Evolutionary conservation across 64 coral and sea anemone genomes (phyloP), one percentile per base, ranked within the genome.

Genomic region (Porites australiensis): DNA sequence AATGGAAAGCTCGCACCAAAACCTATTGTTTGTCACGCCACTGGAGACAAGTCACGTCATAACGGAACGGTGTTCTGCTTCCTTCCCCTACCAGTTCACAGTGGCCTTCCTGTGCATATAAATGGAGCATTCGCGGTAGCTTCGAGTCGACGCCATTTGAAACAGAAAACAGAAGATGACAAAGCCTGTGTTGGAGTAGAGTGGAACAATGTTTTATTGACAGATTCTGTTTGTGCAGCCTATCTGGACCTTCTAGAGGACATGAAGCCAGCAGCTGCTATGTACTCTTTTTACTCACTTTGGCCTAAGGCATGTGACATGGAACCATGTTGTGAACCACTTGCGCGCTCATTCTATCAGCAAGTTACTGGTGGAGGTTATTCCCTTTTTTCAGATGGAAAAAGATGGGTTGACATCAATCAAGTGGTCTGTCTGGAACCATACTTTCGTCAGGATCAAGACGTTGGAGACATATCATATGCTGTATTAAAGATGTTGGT

Each of bases 151-250:
- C 83, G 89, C 50, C 71, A 88, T 51, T 75, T 95, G 44, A 72
- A 74, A n/a, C 82, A 91, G 57, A 79, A 49, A 57, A 95, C 94
- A 6, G 89, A 95, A 60, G 94, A 95, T 49, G 94, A 95, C 37
- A 95, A 95, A 79, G 60, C 52, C 57, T 52, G 79, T 22, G 12
- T 74, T 75, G 96, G 89, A 75, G 88, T 89, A 47, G 75, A 83
- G 23, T 98, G 96, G 96, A 98, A 98, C 77, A 78, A 98, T 43
- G 83, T 65, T 0, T 70, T 98, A 19, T 69, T 98, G 53, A 77
- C 79, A 81, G 88, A 98, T 70, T 67, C 73, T 14, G 60, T 94
- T 65, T 90, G 88, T 46, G 68, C 87, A 44, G 88, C 92, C 2
- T 94, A 94, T 52, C 13, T 98, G 6, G 50, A 51, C 14, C 83